Base-by-base conservation (phyloP, 2,113 vertebrate species). In the Guaruba guarouba region DNA sequence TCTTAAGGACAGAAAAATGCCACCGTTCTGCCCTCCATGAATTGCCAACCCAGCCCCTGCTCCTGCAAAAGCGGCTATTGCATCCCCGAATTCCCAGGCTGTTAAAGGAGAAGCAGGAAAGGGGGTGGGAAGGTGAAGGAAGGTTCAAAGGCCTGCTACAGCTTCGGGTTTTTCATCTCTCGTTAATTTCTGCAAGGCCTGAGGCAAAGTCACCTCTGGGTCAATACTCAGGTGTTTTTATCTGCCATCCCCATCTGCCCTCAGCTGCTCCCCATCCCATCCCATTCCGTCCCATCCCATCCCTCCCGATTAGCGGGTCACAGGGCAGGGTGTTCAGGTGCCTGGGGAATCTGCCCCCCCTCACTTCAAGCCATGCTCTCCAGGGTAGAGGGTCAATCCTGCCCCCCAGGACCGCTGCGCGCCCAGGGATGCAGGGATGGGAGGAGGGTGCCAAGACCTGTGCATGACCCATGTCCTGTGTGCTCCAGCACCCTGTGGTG, bases 171-270 rank as follows among this genome's bases (percentile, higher is more conserved):
- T 96, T 94, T 96, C 94, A 91, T 92, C 88, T 96, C 91, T 71
- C 10, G 39, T 92, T 96, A 94, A 96, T 97, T 95, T 90, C 91
- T 69, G 55, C 9, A 11, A 82, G 76, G 90, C 97, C 96, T 3
- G 61, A 88, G 96, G 97, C 96, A 86, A 92, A 91, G 93, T 97
- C 96, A 97, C 95, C 96, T 92, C 69, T 48, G 92, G 97, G 96
- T 96, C 96, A 97, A 17, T 5, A 39, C 95, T 97, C 97, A 97
- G 96, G 96, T 96, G 97, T 95, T 94, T 95, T 92, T 97, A 95
- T 95, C 92, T 90, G 86, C 86, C 83, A 35, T 28, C 91, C 52
- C 90, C 95, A 96, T 94, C 90, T 44, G 84, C 82, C 77, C 64
- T 3, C 51, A 79, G 93, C 78, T 70, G 44, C 44, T 44, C 44